phyloP scores from a whole-genome alignment of 2,113 vertebrate species.

The Myxocyprinus asiaticus region DNA sequence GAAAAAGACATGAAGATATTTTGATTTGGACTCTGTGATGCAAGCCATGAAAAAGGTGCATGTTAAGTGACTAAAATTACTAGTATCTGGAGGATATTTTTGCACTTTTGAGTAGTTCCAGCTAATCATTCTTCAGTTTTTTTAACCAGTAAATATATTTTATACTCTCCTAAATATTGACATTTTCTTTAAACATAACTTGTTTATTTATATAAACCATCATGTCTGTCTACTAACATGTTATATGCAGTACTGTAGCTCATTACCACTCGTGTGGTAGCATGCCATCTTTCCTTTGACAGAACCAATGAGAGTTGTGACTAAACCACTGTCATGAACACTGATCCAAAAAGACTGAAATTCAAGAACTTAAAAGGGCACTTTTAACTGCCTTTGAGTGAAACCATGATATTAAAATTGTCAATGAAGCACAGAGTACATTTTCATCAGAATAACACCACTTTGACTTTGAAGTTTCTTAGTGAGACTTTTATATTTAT shows the following conservation, averaged over 20 bases:
- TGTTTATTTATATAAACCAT: conserved; percentile 1
- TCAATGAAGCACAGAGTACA: conserved; percentile 13
- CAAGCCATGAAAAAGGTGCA: conserved; percentile 2
- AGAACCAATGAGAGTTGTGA: background rate
- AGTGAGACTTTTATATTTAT: background rate
- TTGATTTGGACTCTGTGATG: conserved; percentile 15
- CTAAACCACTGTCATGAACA: background rate
- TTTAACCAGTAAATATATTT: conserved; percentile 16
- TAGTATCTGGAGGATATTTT: background rate
- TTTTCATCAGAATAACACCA: background rate
- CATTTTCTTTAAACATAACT: conserved; percentile 11
- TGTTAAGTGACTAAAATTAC: conserved; percentile 1
- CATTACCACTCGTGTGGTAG: background rate
- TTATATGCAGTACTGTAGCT: background rate
- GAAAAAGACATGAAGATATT: conserved; percentile 26
- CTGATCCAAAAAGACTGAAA: background rate
- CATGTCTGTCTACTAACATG: background rate
- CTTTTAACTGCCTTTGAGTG: background rate
- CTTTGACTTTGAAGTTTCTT: background rate
- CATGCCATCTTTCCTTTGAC: background rate
- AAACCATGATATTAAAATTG: background rate
- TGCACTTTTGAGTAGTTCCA: background rate
- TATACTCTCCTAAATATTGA: background rate
- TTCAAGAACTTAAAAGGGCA: background rate
- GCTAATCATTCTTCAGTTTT: background rate